phyloP scores from a whole-genome alignment of 1,140 invertebrate genomes.

The Trichogramma pretiosum region DNA sequence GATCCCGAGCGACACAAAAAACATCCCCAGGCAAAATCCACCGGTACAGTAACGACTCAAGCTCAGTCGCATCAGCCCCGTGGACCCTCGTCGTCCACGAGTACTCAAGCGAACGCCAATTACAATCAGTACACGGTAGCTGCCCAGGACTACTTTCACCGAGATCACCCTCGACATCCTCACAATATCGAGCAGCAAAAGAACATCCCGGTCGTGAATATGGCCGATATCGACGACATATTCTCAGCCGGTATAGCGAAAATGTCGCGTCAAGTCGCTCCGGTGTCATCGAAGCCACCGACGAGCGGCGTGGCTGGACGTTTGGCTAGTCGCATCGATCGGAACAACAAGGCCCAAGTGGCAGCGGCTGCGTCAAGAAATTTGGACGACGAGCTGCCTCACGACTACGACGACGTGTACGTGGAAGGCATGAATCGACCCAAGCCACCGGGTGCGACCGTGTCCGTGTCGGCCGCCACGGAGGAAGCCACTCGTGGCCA shows the following conservation, averaged over 20 bases:
- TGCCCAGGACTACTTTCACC: conserved; percentile 7
- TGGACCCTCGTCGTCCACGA: not conserved
- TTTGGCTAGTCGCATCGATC: conserved; percentile 1
- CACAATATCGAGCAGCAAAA: too few relatives aligned
- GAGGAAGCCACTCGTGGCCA: not conserved
- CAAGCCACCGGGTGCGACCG: too few relatives aligned
- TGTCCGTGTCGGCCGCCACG: too few relatives aligned
- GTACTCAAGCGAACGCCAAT: conserved; percentile 1
- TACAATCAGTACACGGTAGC: conserved; percentile 12
- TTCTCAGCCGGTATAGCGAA: conserved; percentile 26
- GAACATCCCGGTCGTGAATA: conserved; percentile 23
- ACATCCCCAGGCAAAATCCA: not conserved
- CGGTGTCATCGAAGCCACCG: conserved; percentile 7
- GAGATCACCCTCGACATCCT: conserved; percentile 7
- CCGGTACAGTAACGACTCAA: not conserved
- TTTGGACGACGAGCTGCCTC: not conserved
- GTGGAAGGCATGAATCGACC: too few relatives aligned
- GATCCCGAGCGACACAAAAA: conserved; percentile 1
- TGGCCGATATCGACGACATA: conserved; percentile 26
- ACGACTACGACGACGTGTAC: not conserved
- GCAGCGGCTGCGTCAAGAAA: not conserved
- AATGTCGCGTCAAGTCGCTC: conserved; percentile 19
- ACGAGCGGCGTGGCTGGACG: not conserved
- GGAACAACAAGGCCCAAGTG: conserved; percentile 22
- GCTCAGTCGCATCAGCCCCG: not conserved